These are phyloP conservation scores for Microhierax caerulescens DNA, from an alignment of 2,797 vertebrate genomes.

Conservation along the genomic window DNA sequence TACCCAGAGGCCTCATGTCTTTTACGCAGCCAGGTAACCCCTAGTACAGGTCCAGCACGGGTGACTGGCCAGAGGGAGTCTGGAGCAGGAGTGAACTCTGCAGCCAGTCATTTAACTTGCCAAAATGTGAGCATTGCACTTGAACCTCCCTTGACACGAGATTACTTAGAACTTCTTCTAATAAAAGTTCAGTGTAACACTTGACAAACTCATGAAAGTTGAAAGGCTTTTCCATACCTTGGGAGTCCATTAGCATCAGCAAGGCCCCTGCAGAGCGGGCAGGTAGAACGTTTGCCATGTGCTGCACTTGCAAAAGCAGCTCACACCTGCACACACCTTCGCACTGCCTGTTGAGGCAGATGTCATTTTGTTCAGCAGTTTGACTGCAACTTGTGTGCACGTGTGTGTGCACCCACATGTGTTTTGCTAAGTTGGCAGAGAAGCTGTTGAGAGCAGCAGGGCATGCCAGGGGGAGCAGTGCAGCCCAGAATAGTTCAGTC, in stretches of 20 bases:
- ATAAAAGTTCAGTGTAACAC: not conserved
- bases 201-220: not conserved
- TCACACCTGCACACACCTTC: not conserved
- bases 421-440: not conserved
- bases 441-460: not conserved
- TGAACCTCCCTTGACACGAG: not conserved
- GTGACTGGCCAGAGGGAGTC: not conserved
- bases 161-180: not conserved
- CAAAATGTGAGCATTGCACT: not conserved
- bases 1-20: not conserved
- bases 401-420: fast-evolving
- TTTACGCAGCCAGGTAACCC: not conserved
- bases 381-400: not conserved
- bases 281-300: not conserved
- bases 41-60: fast-evolving
- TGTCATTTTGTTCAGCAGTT: not conserved
- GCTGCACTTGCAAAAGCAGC: not conserved
- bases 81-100: not conserved
- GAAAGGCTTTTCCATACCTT: not conserved
- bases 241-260: not conserved
- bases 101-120: not conserved
- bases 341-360: not conserved
- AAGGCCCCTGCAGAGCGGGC: not conserved
- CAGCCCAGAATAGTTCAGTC: not conserved
- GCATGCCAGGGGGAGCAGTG: fast-evolving